Conservation (phyloP, 2,113 vertebrate genomes). For the Grantiella picta region DNA sequence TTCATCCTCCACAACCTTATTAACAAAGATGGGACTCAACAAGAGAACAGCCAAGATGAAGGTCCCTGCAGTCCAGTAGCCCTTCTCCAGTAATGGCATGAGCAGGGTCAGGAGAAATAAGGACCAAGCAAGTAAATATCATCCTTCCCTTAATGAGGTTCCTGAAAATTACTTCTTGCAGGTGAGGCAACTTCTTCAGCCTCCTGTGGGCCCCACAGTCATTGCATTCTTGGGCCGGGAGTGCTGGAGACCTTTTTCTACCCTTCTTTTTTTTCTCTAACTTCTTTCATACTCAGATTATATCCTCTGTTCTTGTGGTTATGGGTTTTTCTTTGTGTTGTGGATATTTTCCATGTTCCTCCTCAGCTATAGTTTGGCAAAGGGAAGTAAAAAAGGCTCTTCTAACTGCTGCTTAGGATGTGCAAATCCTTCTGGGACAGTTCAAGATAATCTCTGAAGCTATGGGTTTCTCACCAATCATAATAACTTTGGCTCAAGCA, state of each 20-base stretch:
- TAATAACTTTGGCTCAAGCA: neutral
- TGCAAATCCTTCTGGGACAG: neutral
- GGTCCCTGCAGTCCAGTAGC: neutral
- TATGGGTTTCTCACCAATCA: neutral
- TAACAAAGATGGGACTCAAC: neutral
- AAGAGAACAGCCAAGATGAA: neutral
- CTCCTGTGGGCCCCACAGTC: neutral
- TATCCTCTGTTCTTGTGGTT: neutral
- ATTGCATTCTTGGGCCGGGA: neutral
- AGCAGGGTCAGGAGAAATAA: neutral
- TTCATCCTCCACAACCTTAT: neutral
- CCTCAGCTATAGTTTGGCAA: neutral
- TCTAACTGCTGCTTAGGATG: neutral
- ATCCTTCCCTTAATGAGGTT: neutral
- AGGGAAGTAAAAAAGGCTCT: neutral
- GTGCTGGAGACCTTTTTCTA: rapidly evolving
- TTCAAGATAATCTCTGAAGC: neutral
- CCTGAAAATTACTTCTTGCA: neutral
- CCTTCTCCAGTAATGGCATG: neutral
- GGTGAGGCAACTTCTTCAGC: neutral
- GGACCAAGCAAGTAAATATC: neutral
- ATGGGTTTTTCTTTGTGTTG: neutral
- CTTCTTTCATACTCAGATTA: neutral
- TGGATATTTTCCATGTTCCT: neutral
- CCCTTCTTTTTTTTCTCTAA: neutral